phyloP scores from a whole-genome alignment of 2,888 invertebrate genomes.

The Ceratothoa steindachneri region DNA sequence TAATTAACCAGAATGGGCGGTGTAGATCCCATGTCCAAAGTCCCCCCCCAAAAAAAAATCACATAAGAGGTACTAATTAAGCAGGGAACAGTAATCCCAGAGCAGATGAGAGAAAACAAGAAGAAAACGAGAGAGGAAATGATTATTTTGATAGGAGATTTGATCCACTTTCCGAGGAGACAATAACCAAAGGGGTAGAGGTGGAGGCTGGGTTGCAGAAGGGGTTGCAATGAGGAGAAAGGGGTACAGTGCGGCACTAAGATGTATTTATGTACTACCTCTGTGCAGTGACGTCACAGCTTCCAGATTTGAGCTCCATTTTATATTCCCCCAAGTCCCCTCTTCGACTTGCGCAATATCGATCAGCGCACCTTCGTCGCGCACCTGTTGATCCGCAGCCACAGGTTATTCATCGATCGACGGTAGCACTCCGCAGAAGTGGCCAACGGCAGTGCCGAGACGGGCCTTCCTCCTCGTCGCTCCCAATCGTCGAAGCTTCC shows the following conservation, averaged over 20 bases:
- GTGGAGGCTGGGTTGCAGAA: too few species aligned
- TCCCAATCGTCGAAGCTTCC: not conserved
- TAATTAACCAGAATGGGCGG: too few species aligned
- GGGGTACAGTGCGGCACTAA: not conserved
- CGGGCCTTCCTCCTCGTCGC: not conserved
- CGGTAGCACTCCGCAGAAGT: constrained; percentile 1
- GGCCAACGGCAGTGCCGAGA: not conserved
- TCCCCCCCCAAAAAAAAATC: too few species aligned
- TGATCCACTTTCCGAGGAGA: too few species aligned
- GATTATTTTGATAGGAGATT: too few species aligned
- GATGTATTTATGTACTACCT: not conserved
- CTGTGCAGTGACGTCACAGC: not conserved
- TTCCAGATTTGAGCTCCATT: not conserved
- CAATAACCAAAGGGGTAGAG: too few species aligned
- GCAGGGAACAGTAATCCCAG: too few species aligned
- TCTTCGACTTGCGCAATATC: not conserved
- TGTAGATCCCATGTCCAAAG: too few species aligned
- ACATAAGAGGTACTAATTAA: too few species aligned
- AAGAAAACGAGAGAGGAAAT: too few species aligned
- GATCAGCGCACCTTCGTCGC: constrained; percentile 2
- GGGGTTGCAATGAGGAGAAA: not conserved
- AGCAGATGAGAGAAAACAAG: too few species aligned
- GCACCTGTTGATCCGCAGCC: constrained; percentile 6
- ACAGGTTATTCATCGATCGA: constrained; percentile 10
- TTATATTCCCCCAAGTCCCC: not conserved